phyloP scores from a whole-genome alignment of 2,888 invertebrate genomes.

The Drosophila maculinotata region DNA sequence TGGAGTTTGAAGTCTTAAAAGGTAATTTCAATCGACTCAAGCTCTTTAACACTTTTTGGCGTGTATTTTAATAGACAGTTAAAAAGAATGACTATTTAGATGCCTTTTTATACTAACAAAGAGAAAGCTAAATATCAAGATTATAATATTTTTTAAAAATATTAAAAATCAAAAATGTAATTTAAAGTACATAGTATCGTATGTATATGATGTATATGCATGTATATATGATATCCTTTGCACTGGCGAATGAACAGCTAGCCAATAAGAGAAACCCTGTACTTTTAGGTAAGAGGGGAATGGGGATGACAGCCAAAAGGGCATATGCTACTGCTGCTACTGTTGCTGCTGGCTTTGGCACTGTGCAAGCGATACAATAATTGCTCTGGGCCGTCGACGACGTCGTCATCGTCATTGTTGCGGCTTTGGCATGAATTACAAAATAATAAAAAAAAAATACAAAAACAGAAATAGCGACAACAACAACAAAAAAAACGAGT shows the following conservation, averaged over 20 bases:
- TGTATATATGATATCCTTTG: conserved; percentile 2
- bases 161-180: no score
- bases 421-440: conserved; percentile 66
- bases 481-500: conserved; percentile 45
- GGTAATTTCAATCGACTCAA: no score
- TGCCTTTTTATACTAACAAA: no score
- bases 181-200: no score
- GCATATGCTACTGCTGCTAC: conserved; percentile 25
- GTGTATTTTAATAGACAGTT: no score
- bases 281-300: background rate
- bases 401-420: conserved; percentile 64
- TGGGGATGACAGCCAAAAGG: conserved; percentile 20
- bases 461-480: conserved; percentile 27
- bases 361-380: conserved; percentile 75
- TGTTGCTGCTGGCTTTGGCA: conserved; percentile 19
- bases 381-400: conserved; percentile 64
- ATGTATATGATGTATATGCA: no score
- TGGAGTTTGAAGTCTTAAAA: no score
- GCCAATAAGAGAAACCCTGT: conserved; percentile 43
- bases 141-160: no score
- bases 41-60: no score
- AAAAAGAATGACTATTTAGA: no score
- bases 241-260: background rate
- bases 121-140: no score
- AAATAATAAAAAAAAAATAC: conserved; percentile 34